These are phyloP conservation scores for Drosophila borborema DNA, from an alignment of 2,888 invertebrate genomes.

Conservation along the genomic window DNA sequence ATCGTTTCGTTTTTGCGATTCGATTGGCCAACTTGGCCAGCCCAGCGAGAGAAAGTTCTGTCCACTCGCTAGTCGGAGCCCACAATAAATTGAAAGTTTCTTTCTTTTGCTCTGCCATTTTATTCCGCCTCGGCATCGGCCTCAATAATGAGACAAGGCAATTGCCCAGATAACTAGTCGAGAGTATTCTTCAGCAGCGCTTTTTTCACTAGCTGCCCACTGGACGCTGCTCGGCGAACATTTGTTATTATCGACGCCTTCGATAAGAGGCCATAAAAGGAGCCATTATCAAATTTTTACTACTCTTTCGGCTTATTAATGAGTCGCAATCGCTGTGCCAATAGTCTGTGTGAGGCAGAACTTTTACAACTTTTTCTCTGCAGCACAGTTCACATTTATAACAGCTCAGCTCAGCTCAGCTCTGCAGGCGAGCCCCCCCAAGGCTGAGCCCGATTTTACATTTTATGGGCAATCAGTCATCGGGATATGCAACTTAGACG, in stretches of 20 bases:
- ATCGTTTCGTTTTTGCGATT: constrained; percentile 55
- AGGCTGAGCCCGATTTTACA: constrained; percentile 40
- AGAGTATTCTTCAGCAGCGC: not conserved
- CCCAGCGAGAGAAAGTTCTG: constrained; percentile 13
- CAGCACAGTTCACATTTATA: constrained; percentile 39
- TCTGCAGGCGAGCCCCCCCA: constrained; percentile 8
- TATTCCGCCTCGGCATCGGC: not conserved
- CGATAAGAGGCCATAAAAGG: constrained; percentile 66
- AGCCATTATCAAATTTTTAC: constrained; percentile 62
- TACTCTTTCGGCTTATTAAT: constrained; percentile 55
- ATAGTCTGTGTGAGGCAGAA: not conserved
- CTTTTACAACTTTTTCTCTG: constrained; percentile 3
- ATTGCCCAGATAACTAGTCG: constrained; percentile 41
- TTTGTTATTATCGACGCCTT: constrained; percentile 58
- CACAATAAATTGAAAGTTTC: constrained; percentile 58
- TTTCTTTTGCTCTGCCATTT: constrained; percentile 7
- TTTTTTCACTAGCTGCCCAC: not conserved
- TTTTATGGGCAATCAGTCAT: constrained; percentile 62
- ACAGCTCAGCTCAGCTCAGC: constrained; percentile 19
- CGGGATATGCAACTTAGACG: constrained; percentile 35
- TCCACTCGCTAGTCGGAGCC: constrained; percentile 25
- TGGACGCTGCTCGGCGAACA: constrained; percentile 28
- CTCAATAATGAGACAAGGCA: constrained; percentile 45
- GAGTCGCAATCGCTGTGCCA: constrained; percentile 33
- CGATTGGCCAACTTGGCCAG: constrained; percentile 37